Conservation (phyloP, 2,113 vertebrate species). For the Columbina picui region DNA sequence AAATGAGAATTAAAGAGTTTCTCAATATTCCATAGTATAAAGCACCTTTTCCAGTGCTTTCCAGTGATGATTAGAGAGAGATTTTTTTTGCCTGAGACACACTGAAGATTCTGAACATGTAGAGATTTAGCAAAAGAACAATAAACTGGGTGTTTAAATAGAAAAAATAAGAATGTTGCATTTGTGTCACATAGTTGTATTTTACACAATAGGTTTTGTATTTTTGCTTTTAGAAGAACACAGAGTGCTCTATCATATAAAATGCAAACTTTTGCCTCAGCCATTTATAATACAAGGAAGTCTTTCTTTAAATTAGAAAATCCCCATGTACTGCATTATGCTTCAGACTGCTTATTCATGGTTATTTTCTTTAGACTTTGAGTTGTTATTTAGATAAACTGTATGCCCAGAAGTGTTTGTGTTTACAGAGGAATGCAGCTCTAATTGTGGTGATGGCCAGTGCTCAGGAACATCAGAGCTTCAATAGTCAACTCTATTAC, state of each 20-base stretch:
- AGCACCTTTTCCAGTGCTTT: background rate
- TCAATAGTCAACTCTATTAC: background rate
- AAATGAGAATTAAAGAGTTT: background rate
- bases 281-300: background rate
- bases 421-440: background rate
- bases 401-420: background rate
- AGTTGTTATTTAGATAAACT: background rate
- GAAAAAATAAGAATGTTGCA: background rate
- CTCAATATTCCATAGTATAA: background rate
- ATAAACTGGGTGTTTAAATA: background rate
- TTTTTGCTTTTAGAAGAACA: background rate
- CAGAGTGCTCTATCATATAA: background rate
- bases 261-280: background rate
- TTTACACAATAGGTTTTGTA: background rate
- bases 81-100: background rate
- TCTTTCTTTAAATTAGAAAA: background rate
- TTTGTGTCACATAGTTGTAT: background rate
- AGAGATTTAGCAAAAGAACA: background rate
- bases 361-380: background rate
- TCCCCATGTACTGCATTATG: accelerated
- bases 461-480: background rate
- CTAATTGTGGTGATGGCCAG: background rate
- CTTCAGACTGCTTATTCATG: background rate
- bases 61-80: background rate
- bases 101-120: background rate